Base-by-base conservation (phyloP, 1,140 invertebrate genomes). In the Orussus abietinus region DNA sequence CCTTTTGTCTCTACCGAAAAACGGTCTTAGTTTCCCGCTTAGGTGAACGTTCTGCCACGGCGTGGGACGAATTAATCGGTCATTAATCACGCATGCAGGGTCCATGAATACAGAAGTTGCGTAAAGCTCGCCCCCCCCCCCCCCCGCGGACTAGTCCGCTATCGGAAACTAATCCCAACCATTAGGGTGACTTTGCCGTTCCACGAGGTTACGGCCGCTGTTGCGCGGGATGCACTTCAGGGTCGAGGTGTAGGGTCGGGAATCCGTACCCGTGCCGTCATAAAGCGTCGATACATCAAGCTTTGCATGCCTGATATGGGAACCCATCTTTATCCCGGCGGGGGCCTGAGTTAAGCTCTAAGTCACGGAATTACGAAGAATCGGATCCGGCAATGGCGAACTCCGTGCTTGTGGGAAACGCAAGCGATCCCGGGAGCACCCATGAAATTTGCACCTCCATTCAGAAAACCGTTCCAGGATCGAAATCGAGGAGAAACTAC, bases 251-350 rank as follows among this genome's bases (percentile, higher is more conserved):
- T 41, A 66, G 64, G 68, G 59, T 68, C 62, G 45, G 47, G 47
- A 50, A 22, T 42, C 48, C n/a, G n/a, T n/a, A 44, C 52, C 48
- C 58, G 39, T 53, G 46, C 57, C 53, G 57, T 66, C 64, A 68
- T 69, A 64, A 63, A 66, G 58, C 63, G 59, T 71, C 68, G 64
- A 72, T 73, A 71, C 66, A 73, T 73, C 69, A 73, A 62, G 70
- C 70, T 73, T 73, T 73, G 70, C 69, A 71, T 72, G 47, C 57
- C 45, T 72, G 70, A 73, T 73, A 72, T 73, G 69, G 70, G 69
- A 73, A 73, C 60, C 15, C 52, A 17, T 31, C 22, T n/a, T 25
- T 6, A n/a, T 6, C n/a, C 22, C 22, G 17, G 43, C 26, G 40
- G 44, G 38, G 39, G 28, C 30, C 26, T 30, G 29, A 47, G 29